phyloP scores from a whole-genome alignment of 2,113 vertebrate species.

The Crotalus horridus region DNA sequence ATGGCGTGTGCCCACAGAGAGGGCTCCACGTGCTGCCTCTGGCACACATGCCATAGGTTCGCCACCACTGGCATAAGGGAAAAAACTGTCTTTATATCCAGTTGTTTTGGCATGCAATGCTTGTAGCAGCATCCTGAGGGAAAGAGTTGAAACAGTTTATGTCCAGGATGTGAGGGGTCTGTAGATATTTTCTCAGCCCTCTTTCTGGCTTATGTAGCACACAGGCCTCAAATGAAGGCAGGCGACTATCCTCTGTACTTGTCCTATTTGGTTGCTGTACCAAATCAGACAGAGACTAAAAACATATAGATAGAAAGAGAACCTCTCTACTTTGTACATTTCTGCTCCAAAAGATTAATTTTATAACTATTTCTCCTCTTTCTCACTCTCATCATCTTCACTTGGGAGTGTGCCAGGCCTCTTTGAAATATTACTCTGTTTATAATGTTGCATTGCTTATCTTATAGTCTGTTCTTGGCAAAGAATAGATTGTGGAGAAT shows the following conservation, averaged over 20 bases:
- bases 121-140: not conserved
- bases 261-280: not conserved
- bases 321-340: not conserved
- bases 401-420: not conserved
- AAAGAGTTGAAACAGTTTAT: not conserved
- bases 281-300: constrained; percentile 13
- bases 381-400: not conserved
- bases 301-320: not conserved
- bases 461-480: constrained; percentile 29
- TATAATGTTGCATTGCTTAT: constrained; percentile 17
- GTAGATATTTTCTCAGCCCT: not conserved
- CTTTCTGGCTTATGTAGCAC: not conserved
- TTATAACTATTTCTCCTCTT: constrained; percentile 31
- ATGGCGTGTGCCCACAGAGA: no score
- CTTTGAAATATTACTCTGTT: constrained; percentile 18
- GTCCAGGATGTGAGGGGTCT: no score
- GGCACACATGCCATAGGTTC: no score
- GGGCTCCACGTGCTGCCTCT: no score
- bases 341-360: constrained; percentile 37
- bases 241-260: not conserved
- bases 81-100: not conserved
- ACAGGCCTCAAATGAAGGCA: not conserved
- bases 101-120: not conserved
- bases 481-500: constrained; percentile 32
- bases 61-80: no score